Evolutionary conservation across 2,113 vertebrate species (phyloP), one percentile per base, ranked within the genome.

Genomic region (Calyptommatus sinebrachiatus): DNA sequence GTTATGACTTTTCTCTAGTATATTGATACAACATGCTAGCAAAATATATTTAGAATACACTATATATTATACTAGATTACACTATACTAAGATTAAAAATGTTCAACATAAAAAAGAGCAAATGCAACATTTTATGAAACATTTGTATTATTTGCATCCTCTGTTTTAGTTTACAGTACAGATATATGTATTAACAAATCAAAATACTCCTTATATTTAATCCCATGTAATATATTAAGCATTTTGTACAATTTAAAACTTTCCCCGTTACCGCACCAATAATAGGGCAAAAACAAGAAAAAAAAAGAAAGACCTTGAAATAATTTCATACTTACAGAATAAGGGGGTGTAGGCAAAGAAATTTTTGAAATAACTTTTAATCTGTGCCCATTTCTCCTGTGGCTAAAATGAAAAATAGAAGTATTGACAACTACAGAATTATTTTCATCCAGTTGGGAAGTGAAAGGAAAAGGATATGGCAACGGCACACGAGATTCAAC

Each of bases 291-390:
- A 82, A 29, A 81, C 68, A 29, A 53, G 26, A 72, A 14, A 1
- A 4, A 41, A 3, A 69, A 10, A 50, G 22, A 45, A 71, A 46
- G 45, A 48, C 5, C 68, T 84, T 73, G 1, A n/a, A 78, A 69
- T 86, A n/a, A 3, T 48, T 80, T 63, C 24, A 89, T 96, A 98
- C 98, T 99, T 97, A 99, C 98, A 88, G 97, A 97, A 80, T 99
- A 99, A 9, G 98, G 98, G 81, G 98, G 98, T 53, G 96, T 97
- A 89, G 98, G 98, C 73, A 99, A 92, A 28, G 98, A 99, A 87
- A 99, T 98, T 95, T 95, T 98, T 86, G 98, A 99, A 84, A 99
- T 88, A 86, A 99, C 96, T 88, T 97, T 98, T 91, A 99, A 95
- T 84, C 96, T 91, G 83, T 99, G 98, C 22, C 97, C 96, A 8